phyloP scores from a whole-genome alignment of 2,888 invertebrate genomes.

The Octonoba sinensis region DNA sequence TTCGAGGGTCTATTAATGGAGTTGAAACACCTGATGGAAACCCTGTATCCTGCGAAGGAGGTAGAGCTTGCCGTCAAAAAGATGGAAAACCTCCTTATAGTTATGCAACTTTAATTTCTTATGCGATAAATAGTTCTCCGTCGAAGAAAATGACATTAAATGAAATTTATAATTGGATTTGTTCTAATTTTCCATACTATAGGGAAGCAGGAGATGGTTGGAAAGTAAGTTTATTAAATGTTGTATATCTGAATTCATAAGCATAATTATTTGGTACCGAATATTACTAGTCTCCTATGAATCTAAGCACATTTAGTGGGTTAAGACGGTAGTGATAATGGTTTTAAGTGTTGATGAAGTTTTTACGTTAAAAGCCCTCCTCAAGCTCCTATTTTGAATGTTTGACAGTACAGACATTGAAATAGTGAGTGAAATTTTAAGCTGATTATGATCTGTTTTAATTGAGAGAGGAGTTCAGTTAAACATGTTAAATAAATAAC shows the following conservation, averaged over 20 bases:
- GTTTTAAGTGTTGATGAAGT: background rate
- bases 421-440: background rate
- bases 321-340: background rate
- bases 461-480: too few species aligned
- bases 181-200: conserved; percentile 81
- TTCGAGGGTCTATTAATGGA: conserved; percentile 69
- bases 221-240: conserved; percentile 75
- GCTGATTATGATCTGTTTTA: background rate
- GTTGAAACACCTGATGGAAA: conserved; percentile 43
- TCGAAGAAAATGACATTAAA: conserved; percentile 81
- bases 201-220: conserved; percentile 79
- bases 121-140: conserved; percentile 78
- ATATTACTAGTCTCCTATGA: background rate
- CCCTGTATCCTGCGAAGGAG: conserved; percentile 41
- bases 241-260: background rate
- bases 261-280: background rate
- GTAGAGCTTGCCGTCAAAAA: conserved; percentile 66
- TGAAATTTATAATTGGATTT: conserved; percentile 82
- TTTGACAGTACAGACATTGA: background rate
- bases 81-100: conserved; percentile 75
- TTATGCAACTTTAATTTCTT: conserved; percentile 80
- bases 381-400: too few species aligned
- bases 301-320: background rate
- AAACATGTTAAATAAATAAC: too few species aligned
- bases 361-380: background rate